Evolutionary conservation across 2,113 vertebrate species (phyloP).

Genomic region (Dasyprocta punctata): DNA sequence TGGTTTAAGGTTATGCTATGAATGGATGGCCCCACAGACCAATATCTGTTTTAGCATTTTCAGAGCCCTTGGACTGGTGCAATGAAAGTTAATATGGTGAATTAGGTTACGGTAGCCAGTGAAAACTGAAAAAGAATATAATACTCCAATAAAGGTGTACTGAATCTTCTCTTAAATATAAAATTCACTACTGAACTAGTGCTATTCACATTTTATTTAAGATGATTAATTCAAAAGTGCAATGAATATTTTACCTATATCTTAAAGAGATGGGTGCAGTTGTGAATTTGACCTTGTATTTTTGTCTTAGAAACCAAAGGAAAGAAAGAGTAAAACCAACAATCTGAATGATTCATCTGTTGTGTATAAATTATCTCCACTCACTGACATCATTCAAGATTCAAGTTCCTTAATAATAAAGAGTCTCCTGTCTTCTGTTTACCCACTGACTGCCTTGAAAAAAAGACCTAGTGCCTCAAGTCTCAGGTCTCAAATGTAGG

Average conservation of each 20-base stretch:
- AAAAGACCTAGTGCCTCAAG: not conserved
- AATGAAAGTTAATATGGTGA: slow-evolving; percentile 17
- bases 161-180: slow-evolving; percentile 30
- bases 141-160: not conserved
- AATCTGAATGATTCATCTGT: not conserved
- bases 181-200: not conserved
- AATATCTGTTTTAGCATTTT: not conserved
- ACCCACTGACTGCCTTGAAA: not conserved
- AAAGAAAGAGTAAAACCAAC: not conserved
- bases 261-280: not conserved
- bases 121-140: not conserved
- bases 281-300: not conserved
- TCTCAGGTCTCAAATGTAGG: not conserved
- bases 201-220: slow-evolving; percentile 15
- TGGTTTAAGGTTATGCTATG: not conserved
- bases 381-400: not conserved
- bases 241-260: not conserved
- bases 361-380: not conserved
- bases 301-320: not conserved
- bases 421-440: not conserved
- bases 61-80: not conserved
- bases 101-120: not conserved
- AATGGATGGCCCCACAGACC: not conserved
- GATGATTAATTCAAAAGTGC: not conserved
- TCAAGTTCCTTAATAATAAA: slow-evolving; percentile 5